phyloP scores from a whole-genome alignment of 2,888 invertebrate genomes.

The Zaprionus bogoriensis region DNA sequence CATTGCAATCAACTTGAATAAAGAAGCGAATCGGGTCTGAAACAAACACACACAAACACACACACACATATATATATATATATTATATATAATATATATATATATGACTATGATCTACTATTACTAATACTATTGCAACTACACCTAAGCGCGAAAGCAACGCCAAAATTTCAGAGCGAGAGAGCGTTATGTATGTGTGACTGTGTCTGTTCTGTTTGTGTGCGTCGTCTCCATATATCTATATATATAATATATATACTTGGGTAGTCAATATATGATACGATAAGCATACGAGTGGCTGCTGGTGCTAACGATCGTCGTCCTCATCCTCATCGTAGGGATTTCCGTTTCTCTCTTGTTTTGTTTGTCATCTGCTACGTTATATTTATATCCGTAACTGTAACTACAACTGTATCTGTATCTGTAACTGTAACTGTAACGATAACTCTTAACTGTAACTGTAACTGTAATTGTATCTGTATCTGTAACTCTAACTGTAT shows the following conservation, averaged over 20 bases:
- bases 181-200: background rate
- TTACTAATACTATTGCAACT: background rate
- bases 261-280: no score
- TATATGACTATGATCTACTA: background rate
- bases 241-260: no score
- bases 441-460: background rate
- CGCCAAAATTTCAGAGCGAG: background rate
- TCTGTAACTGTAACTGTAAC: background rate
- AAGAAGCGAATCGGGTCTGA: conserved; percentile 1
- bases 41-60: background rate
- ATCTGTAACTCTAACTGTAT: conserved; percentile 1
- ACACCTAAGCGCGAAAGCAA: background rate
- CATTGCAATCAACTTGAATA: conserved; percentile 2
- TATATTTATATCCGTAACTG: background rate
- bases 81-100: no score
- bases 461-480: background rate
- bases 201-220: background rate
- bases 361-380: background rate
- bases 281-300: background rate
- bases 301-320: background rate
- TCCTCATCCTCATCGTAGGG: background rate
- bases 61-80: background rate
- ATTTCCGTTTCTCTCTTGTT: no score
- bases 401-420: background rate
- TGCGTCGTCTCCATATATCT: background rate